A percentile compares a stretch with the other conserved stretches of the same genome.
These are phyloP conservation scores for Heliconius erato DNA, from an alignment of 2,888 invertebrate species.

Conservation along the genomic window DNA sequence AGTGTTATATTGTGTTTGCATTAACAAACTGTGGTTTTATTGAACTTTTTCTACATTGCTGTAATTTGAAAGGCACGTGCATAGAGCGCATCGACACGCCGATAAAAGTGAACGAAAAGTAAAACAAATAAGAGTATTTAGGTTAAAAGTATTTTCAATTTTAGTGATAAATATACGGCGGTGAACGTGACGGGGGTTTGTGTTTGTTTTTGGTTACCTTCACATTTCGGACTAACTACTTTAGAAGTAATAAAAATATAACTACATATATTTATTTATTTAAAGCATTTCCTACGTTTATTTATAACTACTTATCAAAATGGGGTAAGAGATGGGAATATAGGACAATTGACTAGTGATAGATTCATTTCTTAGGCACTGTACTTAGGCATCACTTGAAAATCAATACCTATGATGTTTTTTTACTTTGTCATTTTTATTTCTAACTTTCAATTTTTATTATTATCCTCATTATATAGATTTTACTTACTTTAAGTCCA, in stretches of 20 bases:
- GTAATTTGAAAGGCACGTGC: not conserved
- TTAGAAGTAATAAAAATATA: not conserved
- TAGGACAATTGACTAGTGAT: not conserved
- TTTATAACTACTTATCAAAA: not conserved
- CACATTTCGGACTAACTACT: not conserved
- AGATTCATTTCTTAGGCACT: not conserved
- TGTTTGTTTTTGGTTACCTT: not conserved
- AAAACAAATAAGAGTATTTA: conserved; percentile 2
- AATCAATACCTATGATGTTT: not conserved
- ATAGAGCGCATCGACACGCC: not conserved
- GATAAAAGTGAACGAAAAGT: not conserved
- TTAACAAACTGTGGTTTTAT: not conserved
- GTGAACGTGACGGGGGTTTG: not conserved
- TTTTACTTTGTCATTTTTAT: not conserved
- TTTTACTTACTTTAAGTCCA: not conserved
- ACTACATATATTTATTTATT: not conserved
- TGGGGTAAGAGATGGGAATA: not conserved
- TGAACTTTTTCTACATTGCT: not conserved
- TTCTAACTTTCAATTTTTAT: not conserved
- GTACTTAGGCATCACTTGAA: not conserved
- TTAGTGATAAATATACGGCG: not conserved
- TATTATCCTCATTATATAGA: no score
- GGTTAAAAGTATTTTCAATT: not conserved
- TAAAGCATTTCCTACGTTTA: not conserved
- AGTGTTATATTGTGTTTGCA: not conserved